A percentile compares a stretch with the other conserved stretches of the same genome.
phyloP scores from a whole-genome alignment of 2,888 invertebrate genomes.

The Lepidocyrtinus sp. region DNA sequence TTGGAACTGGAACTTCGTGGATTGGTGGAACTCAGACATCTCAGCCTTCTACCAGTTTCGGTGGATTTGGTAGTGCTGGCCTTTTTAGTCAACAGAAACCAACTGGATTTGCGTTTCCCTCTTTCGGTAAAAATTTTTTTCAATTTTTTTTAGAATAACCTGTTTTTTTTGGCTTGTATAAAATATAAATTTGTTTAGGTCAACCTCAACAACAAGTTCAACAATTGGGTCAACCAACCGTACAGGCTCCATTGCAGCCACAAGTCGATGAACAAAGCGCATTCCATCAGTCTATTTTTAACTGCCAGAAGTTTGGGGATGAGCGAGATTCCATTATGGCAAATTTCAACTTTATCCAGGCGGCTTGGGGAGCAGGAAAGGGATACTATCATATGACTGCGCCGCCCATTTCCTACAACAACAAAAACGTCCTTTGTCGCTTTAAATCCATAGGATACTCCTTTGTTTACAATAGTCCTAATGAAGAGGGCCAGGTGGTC shows the following conservation, averaged over 20 bases:
- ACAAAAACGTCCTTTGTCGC: slow-evolving; percentile 91
- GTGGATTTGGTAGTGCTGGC: neutral
- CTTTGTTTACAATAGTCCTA: slow-evolving; percentile 86
- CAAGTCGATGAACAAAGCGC: slow-evolving; percentile 78
- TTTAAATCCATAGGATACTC: slow-evolving; percentile 97
- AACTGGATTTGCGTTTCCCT: neutral
- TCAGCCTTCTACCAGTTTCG: slow-evolving; percentile 70
- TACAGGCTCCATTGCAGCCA: slow-evolving; percentile 71
- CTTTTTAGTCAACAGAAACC: slow-evolving; percentile 19
- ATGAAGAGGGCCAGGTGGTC: slow-evolving; percentile 92
- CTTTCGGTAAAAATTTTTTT: slow-evolving; percentile 11
- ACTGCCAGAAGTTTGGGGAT: slow-evolving; percentile 91
- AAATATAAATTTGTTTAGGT: too few relatives aligned
- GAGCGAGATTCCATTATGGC: slow-evolving; percentile 94
- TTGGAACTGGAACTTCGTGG: slow-evolving; percentile 37
- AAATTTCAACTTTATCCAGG: slow-evolving; percentile 95
- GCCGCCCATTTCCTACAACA: slow-evolving; percentile 86
- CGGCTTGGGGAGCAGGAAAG: slow-evolving; percentile 87
- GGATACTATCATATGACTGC: slow-evolving; percentile 85
- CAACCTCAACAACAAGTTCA: slow-evolving; percentile 18
- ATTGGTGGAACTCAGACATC: slow-evolving; percentile 71
- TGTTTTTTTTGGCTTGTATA: neutral
- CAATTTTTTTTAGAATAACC: neutral
- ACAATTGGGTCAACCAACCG: slow-evolving; percentile 29
- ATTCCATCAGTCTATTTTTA: slow-evolving; percentile 82